Conservation (phyloP, 2,797 vertebrate species). For the Fratercula arctica region DNA sequence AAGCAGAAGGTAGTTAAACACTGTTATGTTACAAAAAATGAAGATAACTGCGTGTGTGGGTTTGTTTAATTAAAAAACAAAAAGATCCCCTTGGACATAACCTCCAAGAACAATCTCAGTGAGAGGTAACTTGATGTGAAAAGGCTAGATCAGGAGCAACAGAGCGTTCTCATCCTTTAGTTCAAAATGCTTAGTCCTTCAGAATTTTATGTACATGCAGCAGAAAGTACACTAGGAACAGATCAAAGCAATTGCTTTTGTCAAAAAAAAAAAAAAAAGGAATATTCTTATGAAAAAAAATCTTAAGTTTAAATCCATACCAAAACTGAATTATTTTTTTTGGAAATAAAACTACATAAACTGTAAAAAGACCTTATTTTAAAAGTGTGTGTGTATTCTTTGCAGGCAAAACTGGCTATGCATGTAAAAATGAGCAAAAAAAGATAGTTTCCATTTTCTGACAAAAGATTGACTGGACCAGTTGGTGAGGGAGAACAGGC, state of each 20-base stretch:
- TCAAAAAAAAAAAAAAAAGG: neutral
- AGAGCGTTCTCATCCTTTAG: neutral
- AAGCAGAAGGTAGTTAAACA: neutral
- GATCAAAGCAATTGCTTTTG: neutral
- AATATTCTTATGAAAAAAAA: neutral
- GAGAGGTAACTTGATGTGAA: neutral
- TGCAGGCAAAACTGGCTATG: neutral
- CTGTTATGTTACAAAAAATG: neutral
- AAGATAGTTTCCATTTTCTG: neutral
- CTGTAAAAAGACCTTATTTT: neutral
- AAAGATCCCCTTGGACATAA: neutral
- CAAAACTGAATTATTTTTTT: neutral
- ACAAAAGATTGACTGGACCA: neutral
- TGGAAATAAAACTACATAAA: neutral
- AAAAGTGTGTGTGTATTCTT: neutral
- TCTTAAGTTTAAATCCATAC: neutral
- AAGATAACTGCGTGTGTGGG: neutral
- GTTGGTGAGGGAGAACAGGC: rapidly evolving
- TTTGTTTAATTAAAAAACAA: neutral
- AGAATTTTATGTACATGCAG: neutral
- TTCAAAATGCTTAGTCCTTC: neutral
- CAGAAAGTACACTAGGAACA: neutral
- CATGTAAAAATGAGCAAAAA: neutral
- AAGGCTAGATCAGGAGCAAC: neutral
- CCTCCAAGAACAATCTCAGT: neutral